Base-by-base conservation (phyloP, 2,888 invertebrate species). In the Arenicola marina region DNA sequence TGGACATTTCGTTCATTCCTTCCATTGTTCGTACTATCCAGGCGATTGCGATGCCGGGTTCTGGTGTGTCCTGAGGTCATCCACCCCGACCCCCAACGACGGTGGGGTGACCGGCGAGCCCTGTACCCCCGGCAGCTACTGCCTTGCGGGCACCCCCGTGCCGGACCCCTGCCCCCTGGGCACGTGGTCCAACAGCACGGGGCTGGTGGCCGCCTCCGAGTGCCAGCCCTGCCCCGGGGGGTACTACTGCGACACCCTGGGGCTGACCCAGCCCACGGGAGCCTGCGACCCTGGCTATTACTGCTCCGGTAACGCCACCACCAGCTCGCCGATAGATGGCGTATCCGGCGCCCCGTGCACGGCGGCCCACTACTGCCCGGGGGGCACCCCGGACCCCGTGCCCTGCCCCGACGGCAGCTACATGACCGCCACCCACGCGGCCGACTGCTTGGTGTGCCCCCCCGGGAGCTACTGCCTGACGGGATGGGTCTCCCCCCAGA, bases 391-490 rank as follows among this genome's bases (percentile, higher is more conserved):
- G 1, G 67, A 72, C 59, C 79, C 79, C 0, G 59, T 63, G 0
- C 68, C 73, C 2, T 81, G 81, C 69, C 68, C 68, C 0, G 73
- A 78, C 59, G 80, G 81, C 34, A 79, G 79, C 0, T 80, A 75
- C 67, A 81, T 75, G 75, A 72, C 73, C 15, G 65, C 70, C 43
- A 75, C 76, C 21, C 73, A 74, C 29, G 77, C 78, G 2, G 71
- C 71, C 11, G 67, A 45, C 44, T 81, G 81, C 61, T 66, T 59
- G 62, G 72, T 71, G 58, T 80, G 81, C 56, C 75, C 79, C 2
- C 68, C 77, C n/a, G 80, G 80, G 1, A 77, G 66, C 63, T 81
- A 76, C 70, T 81, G 81, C 64, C 70, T 73, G 4, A 72, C 73
- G 38, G 76, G 76, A 26, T n/a, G n/a, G n/a, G 73, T 44, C 33